Evolutionary conservation across 2,113 vertebrate genomes (phyloP), one percentile per base, ranked within the genome.

Genomic region (Alethe diademata): DNA sequence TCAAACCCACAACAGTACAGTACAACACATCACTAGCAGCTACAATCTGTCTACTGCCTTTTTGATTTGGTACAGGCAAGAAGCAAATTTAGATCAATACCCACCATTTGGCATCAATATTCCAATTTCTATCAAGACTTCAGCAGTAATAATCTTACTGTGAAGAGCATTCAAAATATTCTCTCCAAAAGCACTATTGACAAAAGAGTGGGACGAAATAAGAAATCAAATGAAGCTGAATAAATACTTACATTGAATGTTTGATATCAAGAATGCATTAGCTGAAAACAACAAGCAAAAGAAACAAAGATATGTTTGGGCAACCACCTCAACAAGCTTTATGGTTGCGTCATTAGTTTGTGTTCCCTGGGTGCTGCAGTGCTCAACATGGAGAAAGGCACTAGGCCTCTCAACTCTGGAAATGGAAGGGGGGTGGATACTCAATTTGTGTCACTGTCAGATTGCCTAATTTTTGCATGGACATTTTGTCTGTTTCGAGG

Each of bases 191-290:
- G 43, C 64, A 82, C 64, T 97, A 97, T 98, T 97, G 97, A 98
- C 80, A 86, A 92, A 97, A 96, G 73, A 92, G 4, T 18, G 45
- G 72, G 64, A 50, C 80, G 81, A 95, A 97, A 97, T 95, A 97
- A 97, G 97, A 97, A 97, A 96, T 92, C 93, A 97, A 97, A 97
- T 97, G 95, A 98, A 96, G 96, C 96, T 93, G 97, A 98, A 98
- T 97, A 98, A 97, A 97, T 94, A 88, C 92, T 69, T 57, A 10
- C 79, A 67, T 58, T 64, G 81, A 93, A 81, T 48, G 43, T 86
- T 65, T 91, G 84, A 90, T 47, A 90, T 78, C 61, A 92, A 73
- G 92, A 95, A 76, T 81, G 8, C 31, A 92, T 94, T 96, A 93
- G 74, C 20, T 90, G 94, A 92, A 95, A 97, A 95, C 90, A 96